Base-by-base conservation (phyloP, 2,113 vertebrate genomes). In the Micromys minutus region DNA sequence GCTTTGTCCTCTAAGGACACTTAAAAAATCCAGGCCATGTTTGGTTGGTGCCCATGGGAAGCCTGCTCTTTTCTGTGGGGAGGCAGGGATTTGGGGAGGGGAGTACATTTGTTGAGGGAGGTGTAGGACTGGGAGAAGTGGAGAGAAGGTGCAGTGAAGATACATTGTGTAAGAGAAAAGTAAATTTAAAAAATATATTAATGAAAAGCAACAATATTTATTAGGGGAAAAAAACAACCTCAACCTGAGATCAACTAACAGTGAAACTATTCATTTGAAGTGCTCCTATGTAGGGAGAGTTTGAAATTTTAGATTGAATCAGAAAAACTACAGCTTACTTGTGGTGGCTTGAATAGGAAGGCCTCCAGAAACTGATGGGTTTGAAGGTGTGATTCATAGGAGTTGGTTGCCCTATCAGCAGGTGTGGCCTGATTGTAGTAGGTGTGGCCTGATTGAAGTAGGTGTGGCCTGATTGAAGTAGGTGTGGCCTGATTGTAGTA, bases 241-340 rank as follows among this genome's bases (percentile, higher is more conserved):
- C 21, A 89, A 69, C 31, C 26, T 65, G 47, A 80, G 11, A 83
- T 39, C 57, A 80, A n/a, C 10, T 72, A 7, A 39, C 11, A 87
- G 26, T n/a, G 67, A 95, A 55, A 0, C 0, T 87, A 50, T 65
- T 75, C 19, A 87, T 75, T 77, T 79, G 55, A 89, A 93, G 45
- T 21, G 76, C 76, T 88, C 16, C 57, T 80, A 7, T 74, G 36
- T 57, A 77, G 15, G 67, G 26, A 50, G 6, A 79, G 7, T 77
- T 90, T 94, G 63, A 31, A 86, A 26, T 63, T 92, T 31, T 87
- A 87, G 7, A 84, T 84, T 93, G 87, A 80, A 55, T 80, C 17
- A 75, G n/a, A 93, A 24, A 94, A 45, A 89, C 47, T 31, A 55
- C 4, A 92, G 7, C 1, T 63, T 29, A 72, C 3, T 9, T 21